Conservation (phyloP, 2,797 vertebrate species). For the Synanceia verrucosa region DNA sequence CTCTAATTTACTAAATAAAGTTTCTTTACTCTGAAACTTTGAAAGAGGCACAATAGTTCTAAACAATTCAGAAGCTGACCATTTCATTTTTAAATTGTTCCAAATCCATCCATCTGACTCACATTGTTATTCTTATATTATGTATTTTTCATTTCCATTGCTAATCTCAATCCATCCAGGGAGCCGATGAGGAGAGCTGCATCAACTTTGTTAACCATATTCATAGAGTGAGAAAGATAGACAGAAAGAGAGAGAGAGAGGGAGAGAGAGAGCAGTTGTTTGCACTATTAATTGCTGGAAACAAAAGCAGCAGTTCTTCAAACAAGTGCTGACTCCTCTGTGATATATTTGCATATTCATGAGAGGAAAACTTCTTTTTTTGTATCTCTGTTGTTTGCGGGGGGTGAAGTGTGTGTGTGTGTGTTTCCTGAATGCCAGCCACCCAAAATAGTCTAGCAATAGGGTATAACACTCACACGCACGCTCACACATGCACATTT, state of each 20-base stretch:
- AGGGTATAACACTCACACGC: slow-evolving; percentile 12
- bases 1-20: neutral
- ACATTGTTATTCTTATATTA: slow-evolving; percentile 57
- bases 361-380: slow-evolving; percentile 52
- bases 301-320: slow-evolving; percentile 82
- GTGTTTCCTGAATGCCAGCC: slow-evolving; percentile 52
- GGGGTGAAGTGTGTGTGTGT: slow-evolving; percentile 2
- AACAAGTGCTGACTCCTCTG: slow-evolving; percentile 74
- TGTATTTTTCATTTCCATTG: slow-evolving; percentile 66
- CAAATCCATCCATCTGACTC: slow-evolving; percentile 39
- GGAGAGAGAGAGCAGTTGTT: slow-evolving; percentile 65
- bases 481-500: neutral
- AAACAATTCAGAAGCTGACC: slow-evolving; percentile 38
- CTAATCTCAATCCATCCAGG: slow-evolving; percentile 58
- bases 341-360: slow-evolving; percentile 83
- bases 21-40: neutral
- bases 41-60: neutral
- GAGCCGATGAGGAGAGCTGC: slow-evolving; percentile 42
- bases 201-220: slow-evolving; percentile 62
- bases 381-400: slow-evolving; percentile 40
- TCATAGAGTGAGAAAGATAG: slow-evolving; percentile 31
- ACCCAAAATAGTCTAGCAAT: slow-evolving; percentile 46
- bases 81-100: slow-evolving; percentile 33
- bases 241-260: neutral
- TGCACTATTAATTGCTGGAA: slow-evolving; percentile 83